Evolutionary conservation across 2,797 vertebrate species (phyloP), one percentile per base, ranked within the genome.

Genomic region (Oceanodroma leucorhoa): DNA sequence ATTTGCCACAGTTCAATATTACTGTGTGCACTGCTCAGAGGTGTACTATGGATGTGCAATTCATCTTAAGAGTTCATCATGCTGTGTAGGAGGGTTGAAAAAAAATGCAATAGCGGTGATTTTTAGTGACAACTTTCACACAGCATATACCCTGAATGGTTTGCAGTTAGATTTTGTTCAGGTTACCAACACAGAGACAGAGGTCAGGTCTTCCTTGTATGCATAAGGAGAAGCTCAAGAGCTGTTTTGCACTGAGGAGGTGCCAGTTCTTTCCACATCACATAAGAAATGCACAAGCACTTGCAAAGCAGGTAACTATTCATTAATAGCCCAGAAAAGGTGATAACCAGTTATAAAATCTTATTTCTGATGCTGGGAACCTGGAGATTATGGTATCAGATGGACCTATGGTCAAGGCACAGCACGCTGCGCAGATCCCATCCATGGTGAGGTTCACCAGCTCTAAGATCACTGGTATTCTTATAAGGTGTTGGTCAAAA

Each of bases 371-470:
- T 82, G 27, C 20, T 72, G 43, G 19, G 14, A 80, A 38, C 12
- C 12, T 7, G 0, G 0, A 66, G 46, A 38, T 41, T 64, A 41
- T 3, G 0, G 0, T 64, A 61, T 36, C 19, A 65, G 73, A 50
- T 19, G 11, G 38, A 69, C 8, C 8, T 40, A 10, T 34, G 53
- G 30, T 41, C 50, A 89, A 36, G 22, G 29, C 15, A 65, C 41
- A 65, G 45, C 24, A 38, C 0, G 0, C 6, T 43, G 36, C 0
- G 0, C 45, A 54, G 16, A 50, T 66, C 23, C 7, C 17, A 45
- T 51, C 14, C 23, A 22, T 30, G 14, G 20, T 45, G 51, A 85
- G 7, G 12, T 66, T 65, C n/a, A 54, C 16, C 26, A 62, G 15
- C 51, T 77, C 54, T 48, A 48, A 81, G 26, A 54, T 88, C 38